phyloP scores from a whole-genome alignment of 2,797 vertebrate species.

The Emydoidea blandingii region DNA sequence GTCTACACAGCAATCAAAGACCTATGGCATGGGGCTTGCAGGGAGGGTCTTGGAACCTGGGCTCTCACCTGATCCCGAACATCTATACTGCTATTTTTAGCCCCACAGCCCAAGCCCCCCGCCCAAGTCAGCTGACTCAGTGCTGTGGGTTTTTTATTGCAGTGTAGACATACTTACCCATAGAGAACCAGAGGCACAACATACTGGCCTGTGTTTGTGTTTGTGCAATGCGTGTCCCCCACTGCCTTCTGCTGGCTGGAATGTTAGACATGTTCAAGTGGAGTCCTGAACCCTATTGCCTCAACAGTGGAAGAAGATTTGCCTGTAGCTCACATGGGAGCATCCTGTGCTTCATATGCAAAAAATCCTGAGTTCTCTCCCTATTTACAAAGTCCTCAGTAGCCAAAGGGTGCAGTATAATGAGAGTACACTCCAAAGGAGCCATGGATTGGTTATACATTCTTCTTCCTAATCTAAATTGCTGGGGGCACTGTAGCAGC shows the following conservation, averaged over 20 bases:
- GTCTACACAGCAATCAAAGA: not conserved
- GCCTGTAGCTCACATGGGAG: not conserved
- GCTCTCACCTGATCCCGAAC: not conserved
- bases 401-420: not conserved
- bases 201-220: not conserved
- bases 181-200: not conserved
- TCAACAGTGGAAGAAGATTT: not conserved
- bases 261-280: not conserved
- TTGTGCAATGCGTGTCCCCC: accelerated
- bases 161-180: not conserved
- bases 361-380: not conserved
- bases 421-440: not conserved
- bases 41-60: not conserved
- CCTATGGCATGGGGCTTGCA: too few species aligned
- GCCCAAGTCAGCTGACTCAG: not conserved
- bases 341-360: not conserved
- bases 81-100: not conserved
- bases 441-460: not conserved
- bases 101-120: not conserved
- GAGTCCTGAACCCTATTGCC: not conserved
- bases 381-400: not conserved
- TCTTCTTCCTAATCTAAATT: not conserved
- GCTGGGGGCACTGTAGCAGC: not conserved
- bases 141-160: not conserved
- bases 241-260: accelerated